phyloP scores from a whole-genome alignment of 2,888 invertebrate species.

The Cerastis rubricosa region DNA sequence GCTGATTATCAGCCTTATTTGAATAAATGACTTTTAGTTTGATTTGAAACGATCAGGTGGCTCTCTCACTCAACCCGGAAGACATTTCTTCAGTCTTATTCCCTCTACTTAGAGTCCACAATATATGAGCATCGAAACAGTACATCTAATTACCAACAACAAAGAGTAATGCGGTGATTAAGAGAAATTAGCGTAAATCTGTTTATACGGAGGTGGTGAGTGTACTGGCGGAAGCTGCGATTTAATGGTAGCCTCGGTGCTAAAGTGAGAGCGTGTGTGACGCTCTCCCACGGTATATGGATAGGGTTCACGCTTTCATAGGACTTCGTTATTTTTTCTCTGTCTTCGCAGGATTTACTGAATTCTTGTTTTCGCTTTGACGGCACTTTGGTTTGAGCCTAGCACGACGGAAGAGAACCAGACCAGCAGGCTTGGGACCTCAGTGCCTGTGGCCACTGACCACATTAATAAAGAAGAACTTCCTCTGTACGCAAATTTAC shows the following conservation, averaged over 20 bases:
- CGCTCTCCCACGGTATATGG: conserved; percentile 25
- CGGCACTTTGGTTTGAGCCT: background rate
- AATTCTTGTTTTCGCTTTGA: background rate
- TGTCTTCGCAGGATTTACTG: background rate
- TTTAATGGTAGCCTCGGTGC: conserved; percentile 41
- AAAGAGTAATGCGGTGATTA: conserved; percentile 49
- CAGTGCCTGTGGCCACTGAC: background rate
- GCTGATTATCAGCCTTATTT: no score
- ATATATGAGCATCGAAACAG: background rate
- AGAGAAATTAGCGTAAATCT: conserved; percentile 28
- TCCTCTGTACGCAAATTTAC: background rate
- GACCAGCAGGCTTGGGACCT: no score
- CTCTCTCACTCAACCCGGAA: conserved; percentile 42
- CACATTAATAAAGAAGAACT: background rate
- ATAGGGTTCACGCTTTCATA: conserved; percentile 38
- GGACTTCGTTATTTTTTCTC: background rate
- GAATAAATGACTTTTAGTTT: no score
- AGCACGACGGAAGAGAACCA: no score
- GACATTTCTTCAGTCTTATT: conserved; percentile 14
- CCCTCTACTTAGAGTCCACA: background rate
- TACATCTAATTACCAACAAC: conserved; percentile 19
- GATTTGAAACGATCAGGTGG: conserved; percentile 2
- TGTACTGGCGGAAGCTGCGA: conserved; percentile 44
- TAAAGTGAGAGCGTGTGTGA: conserved; percentile 33
- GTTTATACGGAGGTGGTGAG: background rate